These are phyloP conservation scores for Kryphioiulus occultus DNA, from an alignment of 2,888 invertebrate species.

Conservation along the genomic window DNA sequence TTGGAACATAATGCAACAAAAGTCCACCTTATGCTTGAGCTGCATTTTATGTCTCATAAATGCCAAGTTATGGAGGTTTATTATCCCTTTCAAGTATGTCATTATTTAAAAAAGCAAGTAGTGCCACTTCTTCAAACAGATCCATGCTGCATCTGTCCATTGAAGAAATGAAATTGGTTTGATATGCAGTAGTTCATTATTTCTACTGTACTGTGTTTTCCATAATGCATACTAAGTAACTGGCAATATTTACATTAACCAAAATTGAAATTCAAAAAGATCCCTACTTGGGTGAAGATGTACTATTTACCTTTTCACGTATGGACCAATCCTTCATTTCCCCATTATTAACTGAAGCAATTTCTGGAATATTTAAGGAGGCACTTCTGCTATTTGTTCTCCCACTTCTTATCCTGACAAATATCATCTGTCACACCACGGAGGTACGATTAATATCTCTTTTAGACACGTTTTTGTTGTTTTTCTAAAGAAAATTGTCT, in stretches of 20 bases:
- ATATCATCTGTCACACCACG: background rate
- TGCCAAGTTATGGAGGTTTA: background rate
- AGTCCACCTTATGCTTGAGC: background rate
- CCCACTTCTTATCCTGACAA: background rate
- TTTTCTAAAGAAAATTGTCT: background rate
- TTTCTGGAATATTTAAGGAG: background rate
- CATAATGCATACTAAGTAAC: background rate
- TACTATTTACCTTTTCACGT: background rate
- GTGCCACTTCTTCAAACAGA: background rate
- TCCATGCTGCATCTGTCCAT: background rate
- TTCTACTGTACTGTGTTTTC: too few relatives aligned
- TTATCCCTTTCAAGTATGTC: background rate
- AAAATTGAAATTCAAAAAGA: background rate
- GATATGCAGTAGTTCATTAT: too few relatives aligned
- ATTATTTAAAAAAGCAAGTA: background rate
- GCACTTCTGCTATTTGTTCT: background rate
- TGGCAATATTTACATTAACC: background rate
- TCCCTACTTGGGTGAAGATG: background rate
- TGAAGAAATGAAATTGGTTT: background rate
- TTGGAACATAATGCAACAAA: background rate
- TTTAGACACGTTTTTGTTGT: background rate
- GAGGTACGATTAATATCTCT: constrained; percentile 18
- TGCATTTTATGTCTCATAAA: background rate
- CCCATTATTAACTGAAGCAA: background rate
- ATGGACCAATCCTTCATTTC: background rate